phyloP scores from a whole-genome alignment of 2,113 vertebrate species.

The Mixornis gularis region DNA sequence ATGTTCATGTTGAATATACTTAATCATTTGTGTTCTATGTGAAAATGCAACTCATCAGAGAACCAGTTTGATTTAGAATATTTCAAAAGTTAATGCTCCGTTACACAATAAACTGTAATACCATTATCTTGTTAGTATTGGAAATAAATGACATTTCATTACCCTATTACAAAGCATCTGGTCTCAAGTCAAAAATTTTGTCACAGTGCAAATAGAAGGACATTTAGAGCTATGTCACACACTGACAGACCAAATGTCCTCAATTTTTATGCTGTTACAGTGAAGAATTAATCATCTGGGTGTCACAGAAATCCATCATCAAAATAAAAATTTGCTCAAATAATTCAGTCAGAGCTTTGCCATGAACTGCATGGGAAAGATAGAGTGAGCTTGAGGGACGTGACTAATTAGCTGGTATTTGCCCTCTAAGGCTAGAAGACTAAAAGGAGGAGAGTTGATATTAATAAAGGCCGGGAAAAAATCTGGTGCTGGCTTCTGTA shows the following conservation, averaged over 20 bases:
- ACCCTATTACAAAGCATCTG: background rate
- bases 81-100: background rate
- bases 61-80: background rate
- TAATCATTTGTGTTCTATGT: background rate
- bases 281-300: background rate
- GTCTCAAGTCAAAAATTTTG: background rate
- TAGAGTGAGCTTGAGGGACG: background rate
- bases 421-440: background rate
- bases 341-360: background rate
- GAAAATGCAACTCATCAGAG: background rate
- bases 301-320: background rate
- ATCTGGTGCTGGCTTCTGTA: fast-evolving
- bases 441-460: background rate
- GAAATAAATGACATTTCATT: background rate
- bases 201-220: background rate
- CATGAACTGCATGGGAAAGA: background rate
- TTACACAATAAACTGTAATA: background rate
- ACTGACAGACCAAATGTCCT: background rate
- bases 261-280: background rate
- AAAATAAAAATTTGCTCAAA: background rate
- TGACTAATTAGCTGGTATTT: background rate
- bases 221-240: background rate
- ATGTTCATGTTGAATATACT: background rate
- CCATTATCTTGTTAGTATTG: background rate
- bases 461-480: background rate